Evolutionary conservation across 2,888 invertebrate species (phyloP).

Genomic region (Apotomis betuletana): DNA sequence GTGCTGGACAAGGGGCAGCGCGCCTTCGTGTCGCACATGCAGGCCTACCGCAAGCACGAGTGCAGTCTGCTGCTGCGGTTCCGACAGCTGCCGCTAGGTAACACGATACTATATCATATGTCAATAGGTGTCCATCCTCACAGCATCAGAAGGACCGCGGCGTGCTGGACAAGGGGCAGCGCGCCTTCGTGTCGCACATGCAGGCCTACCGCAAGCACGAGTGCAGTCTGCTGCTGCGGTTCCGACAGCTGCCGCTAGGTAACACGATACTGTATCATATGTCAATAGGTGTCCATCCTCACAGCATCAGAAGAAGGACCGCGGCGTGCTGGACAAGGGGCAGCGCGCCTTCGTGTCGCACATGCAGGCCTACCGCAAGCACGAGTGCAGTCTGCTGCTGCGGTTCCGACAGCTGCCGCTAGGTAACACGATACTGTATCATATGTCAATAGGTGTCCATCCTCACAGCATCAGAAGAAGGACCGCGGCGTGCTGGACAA

Average conservation of each 20-base stretch:
- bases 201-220: conserved; percentile 98
- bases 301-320: conserved; percentile 88
- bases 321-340: conserved; percentile 92
- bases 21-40: conserved; percentile 97
- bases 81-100: conserved; percentile 91
- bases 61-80: conserved; percentile 93
- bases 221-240: conserved; percentile 92
- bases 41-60: conserved; percentile 97
- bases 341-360: conserved; percentile 97
- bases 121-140: conserved; percentile 79
- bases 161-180: conserved; percentile 92
- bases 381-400: conserved; percentile 96
- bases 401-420: conserved; percentile 94
- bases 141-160: conserved; percentile 88
- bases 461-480: conserved; percentile 86
- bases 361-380: conserved; percentile 96
- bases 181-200: conserved; percentile 97
- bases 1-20: conserved; percentile 93
- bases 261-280: background rate
- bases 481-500: conserved; percentile 93
- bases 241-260: conserved; percentile 93
- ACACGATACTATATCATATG: background rate
- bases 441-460: conserved; percentile 62
- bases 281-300: conserved; percentile 78
- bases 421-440: conserved; percentile 43